phyloP scores from a whole-genome alignment of 2,797 vertebrate genomes.

The Pangasius krempfi region DNA sequence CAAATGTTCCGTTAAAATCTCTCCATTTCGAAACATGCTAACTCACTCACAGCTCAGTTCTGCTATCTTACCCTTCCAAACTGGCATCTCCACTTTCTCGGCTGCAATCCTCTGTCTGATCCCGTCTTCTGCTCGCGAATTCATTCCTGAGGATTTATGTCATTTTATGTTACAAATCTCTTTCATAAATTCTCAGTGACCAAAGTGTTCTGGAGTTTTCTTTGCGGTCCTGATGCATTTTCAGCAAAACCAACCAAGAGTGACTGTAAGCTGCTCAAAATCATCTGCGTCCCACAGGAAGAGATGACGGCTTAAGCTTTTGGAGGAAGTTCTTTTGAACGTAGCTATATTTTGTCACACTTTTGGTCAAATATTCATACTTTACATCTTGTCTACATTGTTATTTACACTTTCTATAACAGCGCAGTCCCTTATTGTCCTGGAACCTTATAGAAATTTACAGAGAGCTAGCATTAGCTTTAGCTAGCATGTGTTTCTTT shows the following conservation, averaged over 20 bases:
- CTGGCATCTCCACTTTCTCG: not conserved
- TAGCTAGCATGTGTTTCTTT: not conserved
- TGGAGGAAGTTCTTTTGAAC: not conserved
- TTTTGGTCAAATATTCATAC: not conserved
- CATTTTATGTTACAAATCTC: slow-evolving; percentile 17
- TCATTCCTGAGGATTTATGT: slow-evolving; percentile 15
- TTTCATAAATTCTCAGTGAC: not conserved
- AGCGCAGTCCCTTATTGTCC: not conserved
- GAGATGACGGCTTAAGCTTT: not conserved
- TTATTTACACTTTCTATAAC: not conserved
- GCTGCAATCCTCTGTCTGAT: not conserved
- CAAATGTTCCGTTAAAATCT: not conserved
- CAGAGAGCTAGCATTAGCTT: not conserved
- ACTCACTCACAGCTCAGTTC: not conserved
- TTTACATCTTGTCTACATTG: not conserved
- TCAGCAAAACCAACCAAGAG: not conserved
- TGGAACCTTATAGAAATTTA: not conserved
- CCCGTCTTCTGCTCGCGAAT: not conserved
- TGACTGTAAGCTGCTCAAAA: slow-evolving; percentile 25
- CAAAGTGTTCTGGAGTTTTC: not conserved
- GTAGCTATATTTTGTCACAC: not conserved
- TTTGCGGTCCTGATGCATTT: not conserved
- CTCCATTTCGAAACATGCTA: not conserved
- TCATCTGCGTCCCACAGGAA: not conserved
- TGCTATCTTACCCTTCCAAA: not conserved